Percentiles rank a stretch among this genome's conserved stretches.
phyloP scores from a whole-genome alignment of 2,797 vertebrate genomes.

The Galagoides demidoff region DNA sequence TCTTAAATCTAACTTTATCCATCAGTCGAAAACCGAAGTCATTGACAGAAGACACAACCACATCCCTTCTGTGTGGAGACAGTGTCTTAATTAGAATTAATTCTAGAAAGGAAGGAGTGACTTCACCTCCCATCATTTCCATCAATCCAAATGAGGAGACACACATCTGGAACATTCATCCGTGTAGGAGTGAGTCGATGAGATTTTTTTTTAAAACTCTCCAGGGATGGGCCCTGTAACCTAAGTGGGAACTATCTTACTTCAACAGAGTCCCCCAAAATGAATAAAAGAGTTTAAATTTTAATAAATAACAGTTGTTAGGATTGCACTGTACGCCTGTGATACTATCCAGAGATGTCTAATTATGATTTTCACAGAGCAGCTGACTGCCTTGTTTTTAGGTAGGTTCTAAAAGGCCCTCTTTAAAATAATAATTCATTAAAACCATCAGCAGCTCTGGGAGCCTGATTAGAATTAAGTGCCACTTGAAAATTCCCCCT shows the following conservation, averaged over 20 bases:
- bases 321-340: constrained; percentile 48
- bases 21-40: constrained; percentile 5
- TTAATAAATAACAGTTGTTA: constrained; percentile 34
- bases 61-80: background rate
- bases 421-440: constrained; percentile 63
- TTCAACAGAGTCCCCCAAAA: background rate
- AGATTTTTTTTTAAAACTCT: background rate
- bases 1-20: constrained; percentile 14
- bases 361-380: constrained; percentile 21
- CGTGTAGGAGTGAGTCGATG: background rate
- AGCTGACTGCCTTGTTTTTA: constrained; percentile 53
- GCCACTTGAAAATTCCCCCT: constrained; percentile 53
- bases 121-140: background rate
- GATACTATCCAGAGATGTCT: constrained; percentile 52
- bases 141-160: background rate
- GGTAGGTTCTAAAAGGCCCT: constrained; percentile 65
- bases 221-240: background rate
- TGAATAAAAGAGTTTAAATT: constrained; percentile 19
- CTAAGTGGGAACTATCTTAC: background rate
- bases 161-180: background rate
- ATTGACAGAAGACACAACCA: constrained; percentile 15
- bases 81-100: background rate
- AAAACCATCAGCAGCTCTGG: constrained; percentile 35
- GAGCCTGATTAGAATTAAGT: background rate
- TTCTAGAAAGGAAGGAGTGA: background rate